Evolutionary conservation across 2,888 invertebrate species (phyloP).

Genomic region (Agrilus mali): DNA sequence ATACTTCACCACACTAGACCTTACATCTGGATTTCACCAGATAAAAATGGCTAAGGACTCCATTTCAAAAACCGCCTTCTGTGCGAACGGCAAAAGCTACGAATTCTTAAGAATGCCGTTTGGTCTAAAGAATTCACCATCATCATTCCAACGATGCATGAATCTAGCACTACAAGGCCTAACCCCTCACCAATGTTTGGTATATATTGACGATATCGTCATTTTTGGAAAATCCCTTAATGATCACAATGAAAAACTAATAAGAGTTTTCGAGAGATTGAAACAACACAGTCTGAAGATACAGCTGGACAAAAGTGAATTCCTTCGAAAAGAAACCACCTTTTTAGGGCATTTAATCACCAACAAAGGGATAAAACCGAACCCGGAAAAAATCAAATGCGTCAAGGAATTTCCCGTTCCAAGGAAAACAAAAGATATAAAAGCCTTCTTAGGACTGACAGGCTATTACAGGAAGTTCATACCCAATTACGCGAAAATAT

Average conservation of each 20-base stretch:
- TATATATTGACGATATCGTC: no score
- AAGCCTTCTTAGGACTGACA: no score
- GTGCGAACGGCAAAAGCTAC: slow-evolving; percentile 20
- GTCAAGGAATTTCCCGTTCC: slow-evolving; percentile 19
- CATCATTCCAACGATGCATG: slow-evolving; percentile 27
- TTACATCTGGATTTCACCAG: slow-evolving; percentile 24
- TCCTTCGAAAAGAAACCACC: slow-evolving; percentile 21
- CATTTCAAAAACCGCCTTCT: slow-evolving; percentile 22
- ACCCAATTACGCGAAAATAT: slow-evolving; percentile 9
- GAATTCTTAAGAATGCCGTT: slow-evolving; percentile 21
- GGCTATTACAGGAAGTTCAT: slow-evolving; percentile 10
- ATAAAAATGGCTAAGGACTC: slow-evolving; percentile 16
- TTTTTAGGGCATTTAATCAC: slow-evolving; percentile 28
- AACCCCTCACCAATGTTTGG: no score
- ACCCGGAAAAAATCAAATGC: slow-evolving; percentile 19
- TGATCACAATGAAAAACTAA: slow-evolving; percentile 21
- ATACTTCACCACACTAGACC: slow-evolving; percentile 22
- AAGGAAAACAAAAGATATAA: slow-evolving; percentile 6
- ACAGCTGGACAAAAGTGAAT: slow-evolving; percentile 25
- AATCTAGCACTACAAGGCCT: slow-evolving; percentile 17
- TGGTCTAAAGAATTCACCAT: slow-evolving; percentile 25
- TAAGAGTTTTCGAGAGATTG: slow-evolving; percentile 19
- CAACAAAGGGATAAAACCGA: slow-evolving; percentile 23
- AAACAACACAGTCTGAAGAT: slow-evolving; percentile 17
- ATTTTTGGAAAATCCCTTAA: slow-evolving; percentile 9